phyloP scores from a whole-genome alignment of 2,113 vertebrate species.

The Cryptoleucopteryx plumbea region DNA sequence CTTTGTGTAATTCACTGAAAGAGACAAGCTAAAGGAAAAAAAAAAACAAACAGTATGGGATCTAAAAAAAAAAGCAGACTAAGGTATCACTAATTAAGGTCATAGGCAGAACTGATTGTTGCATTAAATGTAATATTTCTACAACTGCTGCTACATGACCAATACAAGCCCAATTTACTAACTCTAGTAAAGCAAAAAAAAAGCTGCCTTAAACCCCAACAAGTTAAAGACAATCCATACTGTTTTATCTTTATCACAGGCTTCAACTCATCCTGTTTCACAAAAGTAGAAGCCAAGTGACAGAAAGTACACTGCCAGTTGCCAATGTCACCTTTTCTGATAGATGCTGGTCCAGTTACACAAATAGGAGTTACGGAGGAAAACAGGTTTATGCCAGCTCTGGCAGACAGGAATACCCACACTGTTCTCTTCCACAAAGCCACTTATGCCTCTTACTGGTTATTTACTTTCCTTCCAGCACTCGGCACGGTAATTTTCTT shows the following conservation, averaged over 20 bases:
- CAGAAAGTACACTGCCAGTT: neutral
- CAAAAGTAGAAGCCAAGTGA: neutral
- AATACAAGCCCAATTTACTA: neutral
- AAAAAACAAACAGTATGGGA: neutral
- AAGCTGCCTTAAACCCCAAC: neutral
- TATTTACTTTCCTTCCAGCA: neutral
- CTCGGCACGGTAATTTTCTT: neutral
- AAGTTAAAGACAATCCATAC: neutral
- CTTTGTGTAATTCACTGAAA: neutral
- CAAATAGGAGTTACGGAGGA: fast-evolving
- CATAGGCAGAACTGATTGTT: neutral
- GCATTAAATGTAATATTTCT: neutral
- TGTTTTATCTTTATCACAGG: neutral
- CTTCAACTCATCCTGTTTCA: neutral
- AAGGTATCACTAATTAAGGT: neutral
- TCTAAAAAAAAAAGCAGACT: neutral
- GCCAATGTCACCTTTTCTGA: neutral
- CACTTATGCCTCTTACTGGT: neutral
- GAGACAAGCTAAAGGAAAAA: neutral
- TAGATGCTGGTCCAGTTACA: neutral
- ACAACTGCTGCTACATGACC: neutral
- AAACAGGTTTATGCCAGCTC: neutral
- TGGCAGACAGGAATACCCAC: neutral
- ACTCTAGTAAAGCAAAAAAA: neutral
- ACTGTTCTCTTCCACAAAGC: neutral